Evolutionary conservation across 2,113 vertebrate genomes (phyloP).

Genomic region (Helogale parvula): DNA sequence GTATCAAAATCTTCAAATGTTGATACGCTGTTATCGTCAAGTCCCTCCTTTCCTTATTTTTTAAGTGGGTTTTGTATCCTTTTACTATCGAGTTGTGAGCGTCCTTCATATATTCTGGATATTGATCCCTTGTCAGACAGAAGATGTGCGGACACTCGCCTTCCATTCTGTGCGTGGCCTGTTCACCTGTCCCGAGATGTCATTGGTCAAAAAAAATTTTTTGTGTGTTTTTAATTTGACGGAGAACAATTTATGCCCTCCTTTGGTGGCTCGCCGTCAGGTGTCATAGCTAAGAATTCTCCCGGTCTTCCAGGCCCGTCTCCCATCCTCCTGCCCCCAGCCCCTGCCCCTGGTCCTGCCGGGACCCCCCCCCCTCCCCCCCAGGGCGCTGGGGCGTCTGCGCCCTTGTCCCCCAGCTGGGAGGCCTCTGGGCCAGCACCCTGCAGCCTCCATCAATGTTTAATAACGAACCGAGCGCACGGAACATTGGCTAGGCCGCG

Average conservation of each 20-base stretch:
- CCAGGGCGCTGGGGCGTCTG: not conserved
- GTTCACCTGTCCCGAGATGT: not conserved
- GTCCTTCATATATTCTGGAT: not conserved
- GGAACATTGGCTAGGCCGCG: not conserved
- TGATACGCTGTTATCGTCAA: too few species aligned
- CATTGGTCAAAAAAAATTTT: not conserved
- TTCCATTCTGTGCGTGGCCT: not conserved
- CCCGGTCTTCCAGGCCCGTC: not conserved
- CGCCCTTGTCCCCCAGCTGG: not conserved
- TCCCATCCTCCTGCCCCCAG: not conserved
- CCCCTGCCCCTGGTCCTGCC: not conserved
- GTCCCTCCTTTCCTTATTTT: not conserved
- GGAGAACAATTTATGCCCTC: not conserved
- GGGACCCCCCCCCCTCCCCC: fast-evolving
- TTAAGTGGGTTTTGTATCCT: not conserved
- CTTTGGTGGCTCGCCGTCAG: not conserved
- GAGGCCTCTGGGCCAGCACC: not conserved
- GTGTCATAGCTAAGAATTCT: not conserved
- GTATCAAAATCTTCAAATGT: too few species aligned
- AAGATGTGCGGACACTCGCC: not conserved
- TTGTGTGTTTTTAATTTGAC: not conserved
- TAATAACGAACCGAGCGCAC: not conserved
- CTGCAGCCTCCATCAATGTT: not conserved
- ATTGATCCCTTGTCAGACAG: not conserved
- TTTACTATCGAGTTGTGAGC: not conserved